A percentile compares a stretch with the other conserved stretches of the same genome.
phyloP scores from a whole-genome alignment of 2,888 invertebrate genomes.

The Craniophora ligustri region DNA sequence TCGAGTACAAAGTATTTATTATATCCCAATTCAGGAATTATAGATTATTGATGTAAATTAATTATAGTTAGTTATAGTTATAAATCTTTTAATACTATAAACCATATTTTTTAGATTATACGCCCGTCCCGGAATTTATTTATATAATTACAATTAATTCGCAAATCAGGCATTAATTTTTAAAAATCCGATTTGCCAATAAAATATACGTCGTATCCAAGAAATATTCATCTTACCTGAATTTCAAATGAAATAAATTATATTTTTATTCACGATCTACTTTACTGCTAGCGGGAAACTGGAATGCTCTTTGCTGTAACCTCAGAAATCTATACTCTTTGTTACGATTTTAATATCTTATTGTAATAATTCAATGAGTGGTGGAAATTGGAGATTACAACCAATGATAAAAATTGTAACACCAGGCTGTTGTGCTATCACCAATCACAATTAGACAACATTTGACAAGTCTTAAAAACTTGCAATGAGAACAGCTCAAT shows the following conservation, averaged over 20 bases:
- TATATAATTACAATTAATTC: no score
- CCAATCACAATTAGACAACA: conserved; percentile 20
- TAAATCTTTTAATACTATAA: no score
- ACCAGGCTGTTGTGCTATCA: fast-evolving
- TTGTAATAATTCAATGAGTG: not conserved
- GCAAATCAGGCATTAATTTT: no score
- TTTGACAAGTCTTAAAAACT: fast-evolving
- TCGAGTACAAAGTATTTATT: no score
- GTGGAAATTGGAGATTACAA: fast-evolving
- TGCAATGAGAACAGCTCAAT: conserved; percentile 26
- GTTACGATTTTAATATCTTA: not conserved
- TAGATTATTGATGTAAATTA: no score
- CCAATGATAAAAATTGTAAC: conserved; percentile 12
- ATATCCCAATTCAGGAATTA: no score
- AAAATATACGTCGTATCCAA: no score
- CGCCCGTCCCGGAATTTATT: no score
- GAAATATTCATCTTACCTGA: conserved; percentile 24
- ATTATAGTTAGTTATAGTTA: no score
- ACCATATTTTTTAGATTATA: no score
- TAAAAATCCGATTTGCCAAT: no score
- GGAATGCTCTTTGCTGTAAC: conserved; percentile 33
- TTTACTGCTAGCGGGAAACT: conserved; percentile 34
- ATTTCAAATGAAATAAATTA: not conserved
- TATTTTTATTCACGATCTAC: not conserved
- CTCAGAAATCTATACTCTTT: conserved; percentile 7